Percentiles rank a stretch among this genome's conserved stretches.
Evolutionary conservation across 1,140 invertebrate genomes (phyloP).

Genomic region (Neotoxoptera formosana): DNA sequence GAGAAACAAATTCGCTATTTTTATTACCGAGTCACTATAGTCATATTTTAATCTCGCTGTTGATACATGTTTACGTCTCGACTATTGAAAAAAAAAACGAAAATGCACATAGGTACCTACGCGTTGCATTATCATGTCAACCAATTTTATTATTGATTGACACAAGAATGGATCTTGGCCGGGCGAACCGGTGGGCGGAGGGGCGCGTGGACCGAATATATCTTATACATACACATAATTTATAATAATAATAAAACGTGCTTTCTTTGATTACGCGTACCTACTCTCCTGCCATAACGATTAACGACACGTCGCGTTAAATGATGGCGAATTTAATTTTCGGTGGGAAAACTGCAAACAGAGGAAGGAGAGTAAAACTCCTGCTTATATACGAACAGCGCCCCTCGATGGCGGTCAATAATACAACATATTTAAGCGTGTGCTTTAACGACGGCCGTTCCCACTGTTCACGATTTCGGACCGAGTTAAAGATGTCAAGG

Average conservation of each 20-base stretch:
- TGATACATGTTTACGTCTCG: slow-evolving; percentile 11
- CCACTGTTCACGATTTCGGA: slow-evolving; percentile 46
- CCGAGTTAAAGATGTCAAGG: slow-evolving; percentile 51
- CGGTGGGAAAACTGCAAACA: background rate
- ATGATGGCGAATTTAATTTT: background rate
- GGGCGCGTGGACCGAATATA: background rate
- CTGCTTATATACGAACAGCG: background rate
- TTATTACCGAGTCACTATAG: background rate
- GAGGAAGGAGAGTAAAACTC: background rate
- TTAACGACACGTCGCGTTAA: background rate
- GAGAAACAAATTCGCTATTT: background rate
- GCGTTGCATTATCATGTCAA: slow-evolving; percentile 27
- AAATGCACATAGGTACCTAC: background rate
- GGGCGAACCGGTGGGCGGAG: background rate
- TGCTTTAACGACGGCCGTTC: background rate
- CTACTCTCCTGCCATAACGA: background rate
- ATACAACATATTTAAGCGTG: background rate
- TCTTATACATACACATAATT: background rate
- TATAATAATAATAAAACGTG: slow-evolving; percentile 11
- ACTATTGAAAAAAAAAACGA: slow-evolving; percentile 29
- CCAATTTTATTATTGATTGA: slow-evolving; percentile 36
- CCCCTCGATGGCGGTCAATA: background rate
- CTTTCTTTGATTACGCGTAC: background rate
- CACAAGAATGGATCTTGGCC: background rate
- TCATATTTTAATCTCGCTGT: slow-evolving; percentile 31